Conservation (phyloP, 2,113 vertebrate species). For the Hyperopisus bebe region DNA sequence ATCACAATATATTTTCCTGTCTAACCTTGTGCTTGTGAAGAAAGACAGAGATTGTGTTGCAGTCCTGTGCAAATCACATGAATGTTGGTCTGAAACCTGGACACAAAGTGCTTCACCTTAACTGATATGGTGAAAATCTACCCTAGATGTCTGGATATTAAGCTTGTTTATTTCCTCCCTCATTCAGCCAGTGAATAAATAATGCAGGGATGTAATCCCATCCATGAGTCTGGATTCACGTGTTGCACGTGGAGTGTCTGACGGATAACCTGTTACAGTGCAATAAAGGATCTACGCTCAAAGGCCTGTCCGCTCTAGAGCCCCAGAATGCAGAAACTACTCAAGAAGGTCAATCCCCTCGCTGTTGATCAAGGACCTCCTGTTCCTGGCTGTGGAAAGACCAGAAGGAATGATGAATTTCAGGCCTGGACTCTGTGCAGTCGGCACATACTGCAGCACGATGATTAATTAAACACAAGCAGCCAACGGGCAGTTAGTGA, state of each 20-base stretch:
- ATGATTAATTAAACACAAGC: neutral
- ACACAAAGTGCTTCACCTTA: neutral
- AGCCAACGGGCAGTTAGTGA: neutral
- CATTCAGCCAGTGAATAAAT: neutral
- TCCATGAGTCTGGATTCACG: neutral
- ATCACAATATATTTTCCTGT: neutral
- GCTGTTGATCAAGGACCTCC: neutral
- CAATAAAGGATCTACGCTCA: neutral
- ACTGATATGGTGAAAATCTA: neutral
- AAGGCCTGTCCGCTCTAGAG: neutral
- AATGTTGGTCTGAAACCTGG: neutral
- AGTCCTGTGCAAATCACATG: neutral
- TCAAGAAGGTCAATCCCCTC: neutral
- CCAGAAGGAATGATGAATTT: neutral
- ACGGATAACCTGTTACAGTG: neutral
- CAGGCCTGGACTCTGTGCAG: neutral
- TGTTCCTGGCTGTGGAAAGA: neutral
- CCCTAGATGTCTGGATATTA: neutral
- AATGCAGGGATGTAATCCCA: constrained; percentile 1
- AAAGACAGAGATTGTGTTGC: neutral
- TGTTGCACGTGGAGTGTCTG: neutral
- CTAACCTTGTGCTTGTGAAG: neutral
- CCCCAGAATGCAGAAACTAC: neutral
- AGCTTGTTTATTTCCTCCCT: neutral
- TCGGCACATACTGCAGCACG: neutral